Evolutionary conservation across 1,140 invertebrate species (phyloP).

Genomic region (Philopotamus ludificatus): DNA sequence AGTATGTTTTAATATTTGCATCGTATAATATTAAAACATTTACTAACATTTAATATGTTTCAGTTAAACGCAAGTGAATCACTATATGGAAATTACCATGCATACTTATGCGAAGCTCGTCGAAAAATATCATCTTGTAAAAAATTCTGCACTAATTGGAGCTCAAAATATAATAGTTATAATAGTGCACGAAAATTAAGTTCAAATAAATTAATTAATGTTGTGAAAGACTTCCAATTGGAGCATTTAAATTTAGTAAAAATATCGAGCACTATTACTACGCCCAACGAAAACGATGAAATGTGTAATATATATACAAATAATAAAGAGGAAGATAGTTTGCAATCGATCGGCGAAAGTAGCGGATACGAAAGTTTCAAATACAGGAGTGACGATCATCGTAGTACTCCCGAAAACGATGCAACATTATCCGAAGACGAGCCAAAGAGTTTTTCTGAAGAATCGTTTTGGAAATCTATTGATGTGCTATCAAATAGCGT

Average conservation of each 20-base stretch:
- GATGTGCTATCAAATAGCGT: conserved; percentile 36
- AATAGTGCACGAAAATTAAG: conserved; percentile 43
- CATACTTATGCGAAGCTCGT: conserved; percentile 79
- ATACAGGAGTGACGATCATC: conserved; percentile 60
- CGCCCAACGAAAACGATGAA: conserved; percentile 27
- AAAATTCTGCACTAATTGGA: conserved; percentile 75
- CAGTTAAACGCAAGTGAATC: conserved; percentile 54
- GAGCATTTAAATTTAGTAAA: conserved; percentile 39
- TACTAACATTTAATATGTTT: conserved; percentile 8
- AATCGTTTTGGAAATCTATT: conserved; percentile 49
- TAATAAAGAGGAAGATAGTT: conserved; percentile 58
- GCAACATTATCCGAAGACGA: conserved; percentile 17
- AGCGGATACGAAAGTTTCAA: conserved; percentile 83
- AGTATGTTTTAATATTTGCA: conserved; percentile 39
- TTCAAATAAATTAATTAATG: conserved; percentile 44
- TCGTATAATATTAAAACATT: neutral
- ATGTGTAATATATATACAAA: conserved; percentile 2
- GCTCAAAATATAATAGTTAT: conserved; percentile 69
- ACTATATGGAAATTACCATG: conserved; percentile 77
- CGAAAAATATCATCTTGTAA: conserved; percentile 71
- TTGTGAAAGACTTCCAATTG: conserved; percentile 37
- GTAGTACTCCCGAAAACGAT: conserved; percentile 44
- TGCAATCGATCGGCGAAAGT: conserved; percentile 75
- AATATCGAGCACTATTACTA: conserved; percentile 5
- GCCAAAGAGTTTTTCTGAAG: conserved; percentile 47